Evolutionary conservation across 2,113 vertebrate species (phyloP), one percentile per base, ranked within the genome.

Genomic region (Onychorhynchus coronatus): DNA sequence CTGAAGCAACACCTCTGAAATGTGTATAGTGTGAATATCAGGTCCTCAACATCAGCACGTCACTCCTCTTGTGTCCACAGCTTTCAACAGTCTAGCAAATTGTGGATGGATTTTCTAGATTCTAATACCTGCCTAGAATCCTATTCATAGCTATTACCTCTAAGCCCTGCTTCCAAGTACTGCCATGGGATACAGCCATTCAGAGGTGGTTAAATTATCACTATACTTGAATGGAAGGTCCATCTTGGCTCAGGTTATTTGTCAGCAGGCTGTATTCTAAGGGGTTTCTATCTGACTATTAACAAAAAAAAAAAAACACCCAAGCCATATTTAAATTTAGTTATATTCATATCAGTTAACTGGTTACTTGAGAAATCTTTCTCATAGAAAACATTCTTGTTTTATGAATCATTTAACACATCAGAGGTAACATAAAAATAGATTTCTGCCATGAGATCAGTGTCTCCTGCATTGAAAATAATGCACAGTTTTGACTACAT

Each of bases 391-490:
- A 62, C 30, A 79, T 65, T 83, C 4, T 49, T 93, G 72, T 33
- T 96, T 92, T 88, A 88, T 95, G 33, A 88, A 91, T 94, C 46
- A 80, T 80, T 85, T 80, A 93, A 30, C 41, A 55, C 44, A 67
- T 90, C 66, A 83, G 71, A 62, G 53, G 46, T 80, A 90, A 86
- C 30, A 68, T 44, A 71, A 89, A 72, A 92, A 89, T 85, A 86
- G 42, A 85, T 82, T 81, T 19, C 24, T 83, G 27, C 41, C 20
- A 27, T 67, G 78, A 75, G 41, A 85, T 58, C 50, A 58, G 20
- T 77, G 30, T 73, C 68, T 95, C 35, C 73, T 88, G 42, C 41
- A 72, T 7, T 63, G 87, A 76, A 93, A 87, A 87, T 62, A 70
- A 77, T 31, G 19, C 30, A 5, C 7, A 16, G 85, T 70, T 96